phyloP scores from a whole-genome alignment of 2,888 invertebrate genomes.

The Oscheius sp. region DNA sequence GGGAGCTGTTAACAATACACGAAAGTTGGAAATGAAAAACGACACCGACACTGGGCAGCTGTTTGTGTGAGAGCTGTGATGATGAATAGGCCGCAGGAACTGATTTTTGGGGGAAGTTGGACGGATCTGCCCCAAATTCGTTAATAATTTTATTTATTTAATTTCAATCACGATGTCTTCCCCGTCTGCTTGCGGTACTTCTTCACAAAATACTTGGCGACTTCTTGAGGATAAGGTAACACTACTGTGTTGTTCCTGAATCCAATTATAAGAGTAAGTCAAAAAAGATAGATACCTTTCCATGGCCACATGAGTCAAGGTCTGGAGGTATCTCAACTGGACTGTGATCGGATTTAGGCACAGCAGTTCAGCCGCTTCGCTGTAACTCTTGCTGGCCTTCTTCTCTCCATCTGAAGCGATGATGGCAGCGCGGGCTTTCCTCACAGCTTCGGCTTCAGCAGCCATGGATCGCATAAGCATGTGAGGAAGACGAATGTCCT shows the following conservation, averaged over 20 bases:
- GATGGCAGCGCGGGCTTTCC: constrained; percentile 84
- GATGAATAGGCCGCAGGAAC: constrained; percentile 1
- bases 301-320: constrained; percentile 61
- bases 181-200: constrained; percentile 31
- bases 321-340: constrained; percentile 85
- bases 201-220: constrained; percentile 54
- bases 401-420: constrained; percentile 71
- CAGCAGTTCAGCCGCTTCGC: constrained; percentile 94
- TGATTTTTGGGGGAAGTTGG: too few relatives aligned
- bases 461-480: constrained; percentile 94
- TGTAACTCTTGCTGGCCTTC: constrained; percentile 76
- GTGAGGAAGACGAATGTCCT: constrained; percentile 90
- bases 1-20: too few relatives aligned
- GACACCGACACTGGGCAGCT: constrained; percentile 16
- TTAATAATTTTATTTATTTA: background rate
- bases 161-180: background rate
- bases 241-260: constrained; percentile 66
- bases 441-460: constrained; percentile 91
- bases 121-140: too few relatives aligned
- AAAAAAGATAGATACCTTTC: constrained; percentile 42
- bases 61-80: constrained; percentile 25
- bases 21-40: constrained; percentile 12
- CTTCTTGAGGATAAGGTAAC: constrained; percentile 68
- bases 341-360: constrained; percentile 93
- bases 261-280: background rate